A percentile compares a stretch with the other conserved stretches of the same genome.
phyloP scores from a whole-genome alignment of 2,797 vertebrate genomes.

The Labeo calbasu region DNA sequence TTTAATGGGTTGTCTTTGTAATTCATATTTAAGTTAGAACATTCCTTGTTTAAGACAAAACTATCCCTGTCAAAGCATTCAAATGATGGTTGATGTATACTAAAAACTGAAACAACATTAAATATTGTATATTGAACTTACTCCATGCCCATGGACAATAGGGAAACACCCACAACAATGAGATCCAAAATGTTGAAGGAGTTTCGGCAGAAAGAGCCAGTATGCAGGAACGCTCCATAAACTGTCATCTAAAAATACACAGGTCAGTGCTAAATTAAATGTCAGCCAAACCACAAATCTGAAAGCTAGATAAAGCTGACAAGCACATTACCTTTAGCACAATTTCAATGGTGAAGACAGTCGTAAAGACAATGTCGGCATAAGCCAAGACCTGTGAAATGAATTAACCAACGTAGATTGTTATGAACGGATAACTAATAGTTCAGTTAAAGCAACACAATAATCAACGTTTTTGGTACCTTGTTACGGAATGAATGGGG shows the following conservation, averaged over 20 bases:
- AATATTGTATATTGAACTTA: constrained; percentile 74
- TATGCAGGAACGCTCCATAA: constrained; percentile 94
- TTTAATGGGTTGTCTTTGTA: background rate
- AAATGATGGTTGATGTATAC: background rate
- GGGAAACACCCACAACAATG: constrained; percentile 93
- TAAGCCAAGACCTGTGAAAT: constrained; percentile 86
- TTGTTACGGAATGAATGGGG: constrained; percentile 91
- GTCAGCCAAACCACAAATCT: constrained; percentile 8
- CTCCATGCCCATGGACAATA: constrained; percentile 95
- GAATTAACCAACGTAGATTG: background rate
- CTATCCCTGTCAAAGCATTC: background rate
- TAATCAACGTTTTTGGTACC: constrained; percentile 71
- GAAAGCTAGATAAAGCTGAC: background rate
- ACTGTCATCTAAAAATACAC: constrained; percentile 87
- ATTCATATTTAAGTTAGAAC: background rate
- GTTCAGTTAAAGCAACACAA: background rate
- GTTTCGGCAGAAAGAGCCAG: constrained; percentile 97
- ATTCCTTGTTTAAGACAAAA: constrained; percentile 1
- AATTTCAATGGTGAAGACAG: constrained; percentile 96
- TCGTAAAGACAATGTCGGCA: constrained; percentile 94
- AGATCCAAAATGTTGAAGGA: constrained; percentile 98
- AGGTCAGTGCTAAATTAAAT: background rate
- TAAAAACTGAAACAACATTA: background rate
- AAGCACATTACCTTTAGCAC: constrained; percentile 86
- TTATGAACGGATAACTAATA: background rate